These are phyloP conservation scores for Heliconius himera DNA, from an alignment of 1,140 invertebrate species.

Conservation along the genomic window DNA sequence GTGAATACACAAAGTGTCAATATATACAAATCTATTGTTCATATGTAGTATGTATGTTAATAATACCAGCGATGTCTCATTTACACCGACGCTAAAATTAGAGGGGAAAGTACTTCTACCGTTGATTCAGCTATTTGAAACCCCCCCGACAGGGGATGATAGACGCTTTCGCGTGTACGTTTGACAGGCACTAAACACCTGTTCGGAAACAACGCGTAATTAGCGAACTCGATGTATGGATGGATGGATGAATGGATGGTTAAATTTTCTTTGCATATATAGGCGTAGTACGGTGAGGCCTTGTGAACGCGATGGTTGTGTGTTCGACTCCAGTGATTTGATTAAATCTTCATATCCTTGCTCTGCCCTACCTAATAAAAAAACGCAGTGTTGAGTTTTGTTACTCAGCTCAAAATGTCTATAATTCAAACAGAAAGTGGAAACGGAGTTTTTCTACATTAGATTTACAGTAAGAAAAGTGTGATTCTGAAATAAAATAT, in stretches of 20 bases:
- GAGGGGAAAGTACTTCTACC: neutral
- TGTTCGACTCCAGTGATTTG: too few relatives aligned
- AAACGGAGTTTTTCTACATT: too few relatives aligned
- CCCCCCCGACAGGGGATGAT: conserved; percentile 4
- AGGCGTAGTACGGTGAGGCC: neutral
- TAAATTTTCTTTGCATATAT: neutral
- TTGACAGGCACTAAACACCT: conserved; percentile 17
- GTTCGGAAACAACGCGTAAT: neutral
- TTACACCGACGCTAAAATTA: neutral
- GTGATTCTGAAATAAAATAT: too few relatives aligned
- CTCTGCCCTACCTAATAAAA: too few relatives aligned
- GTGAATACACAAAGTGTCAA: too few relatives aligned
- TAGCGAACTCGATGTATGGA: neutral
- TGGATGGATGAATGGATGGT: neutral
- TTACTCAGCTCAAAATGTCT: too few relatives aligned
- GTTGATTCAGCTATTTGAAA: neutral
- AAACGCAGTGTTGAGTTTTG: too few relatives aligned
- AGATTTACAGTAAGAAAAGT: too few relatives aligned
- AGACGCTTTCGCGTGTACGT: conserved; percentile 27
- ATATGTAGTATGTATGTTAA: neutral
- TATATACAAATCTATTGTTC: too few relatives aligned
- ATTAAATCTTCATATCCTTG: too few relatives aligned
- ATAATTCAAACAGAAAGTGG: too few relatives aligned
- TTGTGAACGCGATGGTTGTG: too few relatives aligned
- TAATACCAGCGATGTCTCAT: neutral